phyloP scores from a whole-genome alignment of 2,888 invertebrate species.

The Merodon equestris region DNA sequence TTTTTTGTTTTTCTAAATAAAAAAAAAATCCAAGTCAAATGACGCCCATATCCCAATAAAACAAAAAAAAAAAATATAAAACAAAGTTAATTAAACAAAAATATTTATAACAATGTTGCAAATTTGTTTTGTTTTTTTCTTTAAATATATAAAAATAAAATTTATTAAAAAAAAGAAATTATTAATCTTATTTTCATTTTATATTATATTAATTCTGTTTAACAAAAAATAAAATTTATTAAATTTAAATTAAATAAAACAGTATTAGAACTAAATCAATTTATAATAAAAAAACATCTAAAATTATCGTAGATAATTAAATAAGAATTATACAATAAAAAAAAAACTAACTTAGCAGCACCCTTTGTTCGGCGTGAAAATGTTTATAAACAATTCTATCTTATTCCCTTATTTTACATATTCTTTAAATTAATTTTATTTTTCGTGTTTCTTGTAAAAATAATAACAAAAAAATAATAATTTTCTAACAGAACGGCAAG shows the following conservation, averaged over 20 bases:
- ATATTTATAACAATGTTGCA: constrained; percentile 3
- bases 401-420: constrained; percentile 2
- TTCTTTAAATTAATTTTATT: constrained; percentile 1
- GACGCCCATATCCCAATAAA: no score
- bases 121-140: constrained; percentile 26
- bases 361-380: constrained; percentile 33
- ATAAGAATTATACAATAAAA: background rate
- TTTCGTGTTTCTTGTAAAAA: constrained; percentile 13
- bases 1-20: no score
- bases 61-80: constrained; percentile 36
- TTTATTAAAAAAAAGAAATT: constrained; percentile 19
- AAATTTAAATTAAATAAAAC: constrained; percentile 42
- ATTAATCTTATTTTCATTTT: constrained; percentile 27
- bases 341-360: constrained; percentile 29
- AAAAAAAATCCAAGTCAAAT: no score
- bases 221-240: constrained; percentile 46
- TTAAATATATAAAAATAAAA: background rate
- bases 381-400: constrained; percentile 10
- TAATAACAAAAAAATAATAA: constrained; percentile 1
- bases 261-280: constrained; percentile 49
- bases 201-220: no score
- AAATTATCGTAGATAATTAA: constrained; percentile 9
- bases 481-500: constrained; percentile 4
- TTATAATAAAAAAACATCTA: constrained; percentile 23
- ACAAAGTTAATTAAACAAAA: constrained; percentile 46